A percentile compares a stretch with the other conserved stretches of the same genome.
Evolutionary conservation across 1,140 invertebrate genomes (phyloP).

Genomic region (Sweltsa coloradensis): DNA sequence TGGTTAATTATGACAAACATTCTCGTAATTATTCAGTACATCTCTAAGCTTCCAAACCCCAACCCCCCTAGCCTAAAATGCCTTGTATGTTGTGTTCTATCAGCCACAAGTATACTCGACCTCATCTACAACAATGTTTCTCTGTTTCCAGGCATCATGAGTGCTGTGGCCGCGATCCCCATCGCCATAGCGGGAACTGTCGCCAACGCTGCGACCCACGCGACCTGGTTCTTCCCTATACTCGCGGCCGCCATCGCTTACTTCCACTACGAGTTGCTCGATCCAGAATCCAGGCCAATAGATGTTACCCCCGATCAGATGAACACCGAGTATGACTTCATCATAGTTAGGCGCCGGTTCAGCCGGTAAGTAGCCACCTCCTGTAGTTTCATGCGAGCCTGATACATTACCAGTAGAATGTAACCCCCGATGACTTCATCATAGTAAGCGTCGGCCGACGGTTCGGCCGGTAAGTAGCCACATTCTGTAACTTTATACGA

Average conservation of each 20-base stretch:
- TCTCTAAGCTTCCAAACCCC: too few relatives aligned
- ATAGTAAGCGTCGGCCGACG: conserved; percentile 86
- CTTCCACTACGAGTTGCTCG: conserved; percentile 64
- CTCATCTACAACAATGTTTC: too few relatives aligned
- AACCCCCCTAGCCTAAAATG: too few relatives aligned
- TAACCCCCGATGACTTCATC: conserved; percentile 65
- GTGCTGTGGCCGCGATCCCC: conserved; percentile 38
- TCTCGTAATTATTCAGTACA: too few relatives aligned
- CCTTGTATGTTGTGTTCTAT: too few relatives aligned
- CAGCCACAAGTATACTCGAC: too few relatives aligned
- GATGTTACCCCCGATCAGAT: conserved; percentile 49
- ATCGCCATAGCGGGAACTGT: conserved; percentile 32
- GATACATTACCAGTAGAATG: too few relatives aligned
- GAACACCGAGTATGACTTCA: conserved; percentile 68
- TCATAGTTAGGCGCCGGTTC: conserved; percentile 89
- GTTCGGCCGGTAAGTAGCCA: conserved; percentile 66
- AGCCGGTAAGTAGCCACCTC: conserved; percentile 48
- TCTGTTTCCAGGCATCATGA: too few relatives aligned
- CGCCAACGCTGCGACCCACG: conserved; percentile 35
- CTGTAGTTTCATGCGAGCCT: neutral
- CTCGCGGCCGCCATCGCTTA: conserved; percentile 67
- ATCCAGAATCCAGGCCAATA: conserved; percentile 59
- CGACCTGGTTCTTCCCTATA: conserved; percentile 65
- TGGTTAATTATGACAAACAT: too few relatives aligned
- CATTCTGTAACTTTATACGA: neutral